Evolutionary conservation across 1,140 invertebrate species (phyloP).

Genomic region (Aphis gossypii): DNA sequence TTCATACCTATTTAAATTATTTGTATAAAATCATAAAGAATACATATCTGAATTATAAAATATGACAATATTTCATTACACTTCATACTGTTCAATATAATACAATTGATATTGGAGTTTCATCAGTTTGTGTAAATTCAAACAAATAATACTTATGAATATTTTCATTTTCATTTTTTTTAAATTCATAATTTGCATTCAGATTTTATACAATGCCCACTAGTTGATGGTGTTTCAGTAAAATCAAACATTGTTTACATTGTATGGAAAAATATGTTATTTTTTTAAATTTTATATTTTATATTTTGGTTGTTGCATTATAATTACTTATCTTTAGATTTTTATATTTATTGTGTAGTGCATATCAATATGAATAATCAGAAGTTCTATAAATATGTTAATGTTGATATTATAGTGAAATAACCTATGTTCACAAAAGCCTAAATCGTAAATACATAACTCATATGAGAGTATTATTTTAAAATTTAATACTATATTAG

Average conservation of each 20-base stretch:
- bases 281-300: neutral
- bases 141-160: neutral
- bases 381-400: too few relatives aligned
- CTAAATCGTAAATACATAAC: too few relatives aligned
- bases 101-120: neutral
- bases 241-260: neutral
- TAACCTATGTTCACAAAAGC: too few relatives aligned
- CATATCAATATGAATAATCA: too few relatives aligned
- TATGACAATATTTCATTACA: neutral
- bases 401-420: too few relatives aligned
- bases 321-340: neutral
- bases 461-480: too few relatives aligned
- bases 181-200: neutral
- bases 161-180: neutral
- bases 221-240: neutral
- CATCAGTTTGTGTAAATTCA: neutral
- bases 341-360: too few relatives aligned
- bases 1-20: neutral
- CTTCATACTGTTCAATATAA: neutral
- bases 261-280: neutral
- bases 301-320: neutral
- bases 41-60: neutral
- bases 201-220: neutral
- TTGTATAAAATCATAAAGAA: slow-evolving; percentile 13
- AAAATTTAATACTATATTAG: too few relatives aligned